Conservation (phyloP, 2,888 invertebrate species). For the Drosophila acutilabella region DNA sequence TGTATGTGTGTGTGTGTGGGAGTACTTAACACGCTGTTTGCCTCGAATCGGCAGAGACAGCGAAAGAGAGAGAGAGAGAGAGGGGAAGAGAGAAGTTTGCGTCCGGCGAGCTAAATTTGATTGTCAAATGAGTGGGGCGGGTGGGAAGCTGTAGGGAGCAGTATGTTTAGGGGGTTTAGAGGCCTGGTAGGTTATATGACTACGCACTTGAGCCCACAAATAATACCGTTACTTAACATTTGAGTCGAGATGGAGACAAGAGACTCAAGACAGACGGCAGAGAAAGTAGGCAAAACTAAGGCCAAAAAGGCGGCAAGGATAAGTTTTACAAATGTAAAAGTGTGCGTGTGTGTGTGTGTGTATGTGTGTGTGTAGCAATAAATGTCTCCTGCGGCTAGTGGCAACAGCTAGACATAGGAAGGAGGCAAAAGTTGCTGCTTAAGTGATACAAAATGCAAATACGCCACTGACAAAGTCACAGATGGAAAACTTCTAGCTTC, state of each 20-base stretch:
- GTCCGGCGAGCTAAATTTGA: slow-evolving; percentile 61
- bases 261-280: neutral
- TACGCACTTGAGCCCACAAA: slow-evolving; percentile 62
- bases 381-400: slow-evolving; percentile 77
- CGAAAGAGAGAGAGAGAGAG: too few species aligned
- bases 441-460: slow-evolving; percentile 81
- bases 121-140: slow-evolving; percentile 51
- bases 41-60: slow-evolving; percentile 24
- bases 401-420: slow-evolving; percentile 26
- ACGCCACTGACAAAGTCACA: slow-evolving; percentile 64
- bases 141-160: neutral
- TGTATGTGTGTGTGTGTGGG: slow-evolving; percentile 13
- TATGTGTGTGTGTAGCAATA: slow-evolving; percentile 57
- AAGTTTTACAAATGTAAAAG: slow-evolving; percentile 39
- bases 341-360: slow-evolving; percentile 8
- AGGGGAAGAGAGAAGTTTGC: neutral
- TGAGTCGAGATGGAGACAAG: slow-evolving; percentile 44
- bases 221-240: slow-evolving; percentile 78
- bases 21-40: slow-evolving; percentile 69
- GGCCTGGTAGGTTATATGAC: slow-evolving; percentile 7
- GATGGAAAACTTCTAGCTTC: slow-evolving; percentile 35
- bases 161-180: neutral
- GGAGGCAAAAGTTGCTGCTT: slow-evolving; percentile 64
- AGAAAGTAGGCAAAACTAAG: slow-evolving; percentile 19
- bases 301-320: slow-evolving; percentile 31